Conservation (phyloP, 2,113 vertebrate species). For the Prionailurus viverrinus region DNA sequence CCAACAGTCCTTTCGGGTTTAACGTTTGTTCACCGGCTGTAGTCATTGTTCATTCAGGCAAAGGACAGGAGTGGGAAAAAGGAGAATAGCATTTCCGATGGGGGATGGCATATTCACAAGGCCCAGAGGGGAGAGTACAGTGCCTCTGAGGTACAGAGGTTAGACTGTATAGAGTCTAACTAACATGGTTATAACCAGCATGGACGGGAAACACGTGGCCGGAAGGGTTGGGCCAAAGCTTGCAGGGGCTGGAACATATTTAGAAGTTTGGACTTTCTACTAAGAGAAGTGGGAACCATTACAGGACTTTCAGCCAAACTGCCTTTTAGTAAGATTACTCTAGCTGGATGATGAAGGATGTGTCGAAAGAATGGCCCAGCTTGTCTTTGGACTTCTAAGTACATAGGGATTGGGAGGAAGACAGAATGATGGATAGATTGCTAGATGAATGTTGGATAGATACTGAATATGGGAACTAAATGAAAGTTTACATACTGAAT, state of each 20-base stretch:
- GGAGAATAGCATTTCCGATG: background rate
- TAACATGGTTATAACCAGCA: background rate
- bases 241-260: background rate
- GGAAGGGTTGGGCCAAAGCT: background rate
- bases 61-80: background rate
- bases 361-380: background rate
- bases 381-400: background rate
- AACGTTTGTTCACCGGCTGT: background rate
- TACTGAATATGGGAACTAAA: background rate
- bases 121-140: background rate
- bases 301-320: background rate
- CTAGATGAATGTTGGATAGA: background rate
- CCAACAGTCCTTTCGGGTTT: background rate
- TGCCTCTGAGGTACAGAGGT: background rate
- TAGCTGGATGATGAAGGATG: background rate
- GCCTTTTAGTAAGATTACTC: background rate
- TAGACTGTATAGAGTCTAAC: background rate
- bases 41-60: background rate
- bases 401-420: background rate
- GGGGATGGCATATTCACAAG: background rate
- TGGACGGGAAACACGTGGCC: background rate
- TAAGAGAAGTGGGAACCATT: background rate
- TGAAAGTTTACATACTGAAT: background rate
- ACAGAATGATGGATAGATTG: background rate
- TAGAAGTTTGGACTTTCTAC: background rate